Evolutionary conservation across 2,113 vertebrate genomes (phyloP), one percentile per base, ranked within the genome.

Genomic region (Cepphus grylle): DNA sequence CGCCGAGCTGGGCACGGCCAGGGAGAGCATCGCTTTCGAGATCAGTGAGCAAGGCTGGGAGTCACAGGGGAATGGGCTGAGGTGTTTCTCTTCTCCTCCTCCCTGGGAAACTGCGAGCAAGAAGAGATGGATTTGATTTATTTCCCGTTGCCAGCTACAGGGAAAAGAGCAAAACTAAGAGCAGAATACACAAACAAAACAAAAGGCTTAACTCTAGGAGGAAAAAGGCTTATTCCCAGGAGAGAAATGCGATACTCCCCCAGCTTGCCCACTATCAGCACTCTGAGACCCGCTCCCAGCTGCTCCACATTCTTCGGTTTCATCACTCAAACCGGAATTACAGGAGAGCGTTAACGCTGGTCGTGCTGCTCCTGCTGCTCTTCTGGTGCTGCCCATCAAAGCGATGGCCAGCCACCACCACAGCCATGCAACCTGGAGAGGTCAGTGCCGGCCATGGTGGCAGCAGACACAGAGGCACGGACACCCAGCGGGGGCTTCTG

Each of bases 231-330:
- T 74, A 20, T 86, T 85, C 92, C 59, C 90, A 55, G 32, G 88
- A 25, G 87, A 43, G 93, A 96, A 96, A 96, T 5, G 45, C 56
- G 85, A 96, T 94, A 91, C 71, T 94, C 89, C 87, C 87, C 95
- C 96, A 96, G 96, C 96, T 90, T 97, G 96, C 95, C 97, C 96
- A 47, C 88, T 96, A 95, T 97, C 96, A 92, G 94, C 92, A 94
- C 76, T 96, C 87, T 43, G 93, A 92, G 95, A 96, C 96, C 93
- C 38, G 19, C 95, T 97, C 96, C 94, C 97, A 98, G 98, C 98
- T 98, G 97, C 9, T 97, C 94, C 5, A 4, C 85, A 94, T 69
- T 97, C 95, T 98, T 97, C 15, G 18, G 96, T 93, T 97, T 97
- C 81, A 91, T 90, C 96, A 96, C 96, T 97, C 94, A 93, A 93